phyloP scores from a whole-genome alignment of 2,888 invertebrate species.

The Andrena bicolor region DNA sequence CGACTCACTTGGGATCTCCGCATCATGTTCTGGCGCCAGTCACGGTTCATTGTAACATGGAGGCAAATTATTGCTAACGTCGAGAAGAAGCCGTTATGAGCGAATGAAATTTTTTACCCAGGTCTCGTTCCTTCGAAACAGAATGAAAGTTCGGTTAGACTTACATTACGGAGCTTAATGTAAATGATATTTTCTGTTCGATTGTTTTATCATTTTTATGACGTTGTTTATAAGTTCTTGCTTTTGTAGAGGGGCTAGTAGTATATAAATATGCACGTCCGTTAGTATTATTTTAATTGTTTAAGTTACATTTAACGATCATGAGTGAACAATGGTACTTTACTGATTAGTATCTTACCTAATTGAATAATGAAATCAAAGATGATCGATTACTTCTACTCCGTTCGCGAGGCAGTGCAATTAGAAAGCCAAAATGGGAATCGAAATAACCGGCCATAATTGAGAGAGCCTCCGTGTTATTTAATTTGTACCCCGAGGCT shows the following conservation, averaged over 20 bases:
- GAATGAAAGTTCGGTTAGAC: constrained; percentile 12
- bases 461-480: neutral
- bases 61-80: constrained; percentile 88
- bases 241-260: constrained; percentile 22
- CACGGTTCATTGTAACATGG: constrained; percentile 95
- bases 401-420: neutral
- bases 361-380: constrained; percentile 3
- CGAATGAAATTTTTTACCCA: neutral
- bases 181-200: constrained; percentile 16
- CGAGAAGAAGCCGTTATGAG: neutral
- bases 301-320: constrained; percentile 12
- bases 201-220: constrained; percentile 26
- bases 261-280: neutral
- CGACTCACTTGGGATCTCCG: constrained; percentile 86
- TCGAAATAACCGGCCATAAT: constrained; percentile 13
- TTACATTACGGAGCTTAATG: constrained; percentile 18
- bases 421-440: neutral
- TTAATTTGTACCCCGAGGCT: neutral
- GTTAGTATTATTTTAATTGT: constrained; percentile 21
- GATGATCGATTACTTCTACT: neutral
- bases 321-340: constrained; percentile 16
- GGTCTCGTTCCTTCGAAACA: constrained; percentile 19
- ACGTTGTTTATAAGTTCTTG: constrained; percentile 29
- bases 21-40: constrained; percentile 94
- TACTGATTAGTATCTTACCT: constrained; percentile 27